Conservation (phyloP, 2,113 vertebrate species). For the Budorcas taxicolor region DNA sequence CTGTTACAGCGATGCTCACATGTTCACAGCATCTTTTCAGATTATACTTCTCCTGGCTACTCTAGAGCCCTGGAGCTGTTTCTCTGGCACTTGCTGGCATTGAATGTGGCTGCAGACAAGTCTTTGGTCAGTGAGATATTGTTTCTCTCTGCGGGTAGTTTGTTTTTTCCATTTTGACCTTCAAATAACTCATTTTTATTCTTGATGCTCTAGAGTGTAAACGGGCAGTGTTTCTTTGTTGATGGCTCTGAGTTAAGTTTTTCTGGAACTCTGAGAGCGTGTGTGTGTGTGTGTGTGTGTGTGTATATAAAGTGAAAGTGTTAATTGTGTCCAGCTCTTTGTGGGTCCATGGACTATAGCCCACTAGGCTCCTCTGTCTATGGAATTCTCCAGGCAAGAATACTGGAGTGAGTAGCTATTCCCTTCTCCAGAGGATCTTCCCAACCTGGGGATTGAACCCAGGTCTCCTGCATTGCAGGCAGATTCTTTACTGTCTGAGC, state of each 20-base stretch:
- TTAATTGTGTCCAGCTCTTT: neutral
- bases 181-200: neutral
- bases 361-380: neutral
- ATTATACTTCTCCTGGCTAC: neutral
- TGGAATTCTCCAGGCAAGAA: neutral
- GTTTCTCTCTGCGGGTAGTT: neutral
- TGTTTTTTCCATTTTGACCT: neutral
- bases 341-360: neutral
- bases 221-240: neutral
- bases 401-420: neutral
- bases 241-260: neutral
- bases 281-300: neutral
- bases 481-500: neutral
- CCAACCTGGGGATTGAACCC: neutral
- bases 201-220: neutral
- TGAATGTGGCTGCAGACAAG: neutral
- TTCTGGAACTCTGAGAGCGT: neutral
- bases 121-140: neutral
- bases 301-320: neutral
- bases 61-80: neutral
- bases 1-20: fast-evolving
- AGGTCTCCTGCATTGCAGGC: neutral
- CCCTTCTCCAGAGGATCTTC: neutral
- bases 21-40: neutral
- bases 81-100: too few species aligned